phyloP scores from a whole-genome alignment of 2,113 vertebrate species.

The Xenus cinereus region DNA sequence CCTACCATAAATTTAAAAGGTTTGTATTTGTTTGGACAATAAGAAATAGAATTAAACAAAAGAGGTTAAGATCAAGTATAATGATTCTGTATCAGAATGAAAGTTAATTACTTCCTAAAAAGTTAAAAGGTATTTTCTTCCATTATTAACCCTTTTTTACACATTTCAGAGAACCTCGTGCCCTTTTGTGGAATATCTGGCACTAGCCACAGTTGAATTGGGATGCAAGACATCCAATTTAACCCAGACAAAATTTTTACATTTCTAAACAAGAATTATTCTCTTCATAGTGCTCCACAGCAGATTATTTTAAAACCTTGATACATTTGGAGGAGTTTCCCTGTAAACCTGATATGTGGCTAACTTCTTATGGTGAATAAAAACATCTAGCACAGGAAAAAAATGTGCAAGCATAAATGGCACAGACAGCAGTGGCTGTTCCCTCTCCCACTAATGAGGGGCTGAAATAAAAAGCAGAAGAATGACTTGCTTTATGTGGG shows the following conservation, averaged over 20 bases:
- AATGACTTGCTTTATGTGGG: neutral
- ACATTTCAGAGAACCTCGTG: neutral
- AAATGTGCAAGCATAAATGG: accelerated
- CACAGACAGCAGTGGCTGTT: neutral
- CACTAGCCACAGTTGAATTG: neutral
- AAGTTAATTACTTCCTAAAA: neutral
- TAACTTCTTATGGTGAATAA: neutral
- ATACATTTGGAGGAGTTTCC: neutral
- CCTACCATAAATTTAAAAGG: neutral
- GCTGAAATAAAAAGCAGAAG: neutral
- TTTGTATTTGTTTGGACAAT: neutral
- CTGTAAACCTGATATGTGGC: neutral
- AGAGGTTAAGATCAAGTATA: neutral
- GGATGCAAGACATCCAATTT: neutral
- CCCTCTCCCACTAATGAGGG: neutral
- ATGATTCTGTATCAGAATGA: neutral
- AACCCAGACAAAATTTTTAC: neutral
- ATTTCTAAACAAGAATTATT: neutral
- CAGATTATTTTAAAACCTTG: neutral
- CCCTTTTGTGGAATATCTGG: neutral
- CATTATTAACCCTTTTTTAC: neutral
- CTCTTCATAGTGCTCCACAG: neutral
- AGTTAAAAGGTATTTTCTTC: neutral
- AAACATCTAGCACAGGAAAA: neutral
- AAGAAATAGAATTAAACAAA: neutral